These are phyloP conservation scores for Habropoda laboriosa DNA, from an alignment of 1,140 invertebrate species.

Conservation along the genomic window DNA sequence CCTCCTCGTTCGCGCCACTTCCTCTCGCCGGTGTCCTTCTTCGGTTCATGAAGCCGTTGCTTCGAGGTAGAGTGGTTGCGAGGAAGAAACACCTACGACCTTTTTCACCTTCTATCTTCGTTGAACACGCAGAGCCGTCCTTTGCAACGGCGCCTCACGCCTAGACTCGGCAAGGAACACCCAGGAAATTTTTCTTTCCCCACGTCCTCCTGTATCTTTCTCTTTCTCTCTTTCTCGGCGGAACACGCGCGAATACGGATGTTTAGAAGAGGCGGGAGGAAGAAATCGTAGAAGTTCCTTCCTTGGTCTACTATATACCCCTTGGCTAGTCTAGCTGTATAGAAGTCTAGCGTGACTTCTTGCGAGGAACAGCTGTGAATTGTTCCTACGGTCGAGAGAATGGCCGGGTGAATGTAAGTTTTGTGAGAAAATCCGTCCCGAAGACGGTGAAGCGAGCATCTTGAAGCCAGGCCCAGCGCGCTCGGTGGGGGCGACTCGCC, in stretches of 20 bases:
- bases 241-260: background rate
- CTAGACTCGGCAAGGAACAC: conserved; percentile 15
- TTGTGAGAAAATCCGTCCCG: too few relatives aligned
- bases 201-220: conserved; percentile 16
- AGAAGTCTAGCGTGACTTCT: too few relatives aligned
- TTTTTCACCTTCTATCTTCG: conserved; percentile 39
- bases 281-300: conserved; percentile 12
- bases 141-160: conserved; percentile 13
- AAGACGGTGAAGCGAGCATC: too few relatives aligned
- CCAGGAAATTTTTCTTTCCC: background rate
- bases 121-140: conserved; percentile 21
- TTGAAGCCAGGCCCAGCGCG: too few relatives aligned
- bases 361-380: background rate
- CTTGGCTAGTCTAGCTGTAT: background rate
- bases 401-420: too few relatives aligned
- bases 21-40: background rate
- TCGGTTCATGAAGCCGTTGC: background rate
- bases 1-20: too few relatives aligned
- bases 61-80: conserved; percentile 18
- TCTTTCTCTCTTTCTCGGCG: too few relatives aligned
- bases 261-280: background rate
- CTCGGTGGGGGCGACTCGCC: too few relatives aligned
- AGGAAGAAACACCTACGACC: conserved; percentile 43
- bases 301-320: background rate
- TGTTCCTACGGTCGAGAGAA: background rate